phyloP scores from a whole-genome alignment of 2,113 vertebrate species.

The Alces alces region DNA sequence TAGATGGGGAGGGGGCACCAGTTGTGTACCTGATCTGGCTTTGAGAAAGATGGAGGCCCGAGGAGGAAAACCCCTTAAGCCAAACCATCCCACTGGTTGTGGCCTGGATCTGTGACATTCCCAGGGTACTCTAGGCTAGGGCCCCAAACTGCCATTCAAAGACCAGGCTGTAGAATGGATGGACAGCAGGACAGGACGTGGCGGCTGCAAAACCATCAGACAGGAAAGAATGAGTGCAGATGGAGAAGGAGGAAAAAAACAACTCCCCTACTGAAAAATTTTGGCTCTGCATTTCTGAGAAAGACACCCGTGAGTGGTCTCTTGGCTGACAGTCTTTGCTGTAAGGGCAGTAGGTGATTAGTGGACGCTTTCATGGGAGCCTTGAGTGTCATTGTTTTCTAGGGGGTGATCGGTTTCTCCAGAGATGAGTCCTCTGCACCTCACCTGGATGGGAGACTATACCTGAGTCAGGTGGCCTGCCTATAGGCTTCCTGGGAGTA shows the following conservation, averaged over 20 bases:
- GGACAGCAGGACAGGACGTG: background rate
- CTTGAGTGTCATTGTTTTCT: background rate
- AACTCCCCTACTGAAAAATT: background rate
- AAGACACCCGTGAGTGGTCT: background rate
- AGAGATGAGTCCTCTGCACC: background rate
- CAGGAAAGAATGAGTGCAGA: background rate
- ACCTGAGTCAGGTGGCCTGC: background rate
- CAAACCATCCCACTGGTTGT: background rate
- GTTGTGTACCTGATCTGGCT: background rate
- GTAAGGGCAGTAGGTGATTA: background rate
- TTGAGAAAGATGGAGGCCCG: background rate
- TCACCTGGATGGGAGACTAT: rapidly evolving
- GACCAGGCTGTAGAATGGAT: background rate
- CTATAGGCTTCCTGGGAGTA: background rate
- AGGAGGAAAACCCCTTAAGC: background rate
- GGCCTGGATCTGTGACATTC: background rate
- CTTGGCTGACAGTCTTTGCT: background rate
- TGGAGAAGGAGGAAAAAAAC: background rate
- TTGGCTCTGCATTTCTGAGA: background rate
- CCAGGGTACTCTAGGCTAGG: background rate
- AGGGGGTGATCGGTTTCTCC: background rate
- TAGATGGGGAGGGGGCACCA: rapidly evolving
- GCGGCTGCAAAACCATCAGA: background rate
- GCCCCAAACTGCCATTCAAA: background rate
- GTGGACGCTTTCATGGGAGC: background rate